Percentiles rank a stretch among this genome's conserved stretches.
Conservation (phyloP, 1,140 invertebrate genomes). For the Apis florea region DNA sequence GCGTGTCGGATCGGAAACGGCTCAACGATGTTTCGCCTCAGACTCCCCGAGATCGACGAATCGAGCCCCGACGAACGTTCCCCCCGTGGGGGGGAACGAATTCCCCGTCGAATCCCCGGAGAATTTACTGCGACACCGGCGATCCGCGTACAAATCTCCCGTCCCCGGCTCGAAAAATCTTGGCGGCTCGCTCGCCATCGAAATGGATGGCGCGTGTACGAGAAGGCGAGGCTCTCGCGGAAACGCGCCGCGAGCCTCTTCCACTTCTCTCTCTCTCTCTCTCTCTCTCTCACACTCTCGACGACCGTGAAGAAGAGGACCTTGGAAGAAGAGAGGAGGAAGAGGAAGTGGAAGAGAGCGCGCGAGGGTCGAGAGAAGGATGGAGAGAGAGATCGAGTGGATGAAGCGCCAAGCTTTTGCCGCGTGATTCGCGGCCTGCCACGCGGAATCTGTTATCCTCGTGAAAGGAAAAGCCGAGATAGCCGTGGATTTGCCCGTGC, state of each 20-base stretch:
- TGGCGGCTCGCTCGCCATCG: constrained; percentile 17
- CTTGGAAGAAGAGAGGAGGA: background rate
- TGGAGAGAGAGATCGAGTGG: background rate
- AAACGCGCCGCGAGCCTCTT: constrained; percentile 10
- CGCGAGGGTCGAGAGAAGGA: background rate
- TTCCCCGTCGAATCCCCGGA: background rate
- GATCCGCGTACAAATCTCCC: constrained; percentile 29
- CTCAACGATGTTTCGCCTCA: too few species aligned
- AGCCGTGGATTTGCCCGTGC: constrained; percentile 57
- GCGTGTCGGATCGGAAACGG: background rate
- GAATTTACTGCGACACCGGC: constrained; percentile 45
- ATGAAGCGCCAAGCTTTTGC: background rate
- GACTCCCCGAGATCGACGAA: too few species aligned
- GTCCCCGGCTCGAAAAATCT: constrained; percentile 35
- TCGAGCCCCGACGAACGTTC: too few species aligned
- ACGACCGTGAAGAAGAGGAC: background rate
- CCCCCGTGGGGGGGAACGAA: constrained; percentile 3
- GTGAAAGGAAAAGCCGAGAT: constrained; percentile 76
- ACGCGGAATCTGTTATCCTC: constrained; percentile 56
- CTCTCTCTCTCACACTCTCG: too few species aligned
- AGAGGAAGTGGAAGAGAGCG: too few species aligned
- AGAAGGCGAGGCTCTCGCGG: constrained; percentile 20
- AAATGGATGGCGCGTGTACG: constrained; percentile 52
- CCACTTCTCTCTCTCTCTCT: background rate
- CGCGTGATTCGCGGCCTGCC: constrained; percentile 19